Percentiles rank a stretch among this genome's conserved stretches.
Evolutionary conservation across 2,113 vertebrate species (phyloP).

Genomic region (Antechinus flavipes): DNA sequence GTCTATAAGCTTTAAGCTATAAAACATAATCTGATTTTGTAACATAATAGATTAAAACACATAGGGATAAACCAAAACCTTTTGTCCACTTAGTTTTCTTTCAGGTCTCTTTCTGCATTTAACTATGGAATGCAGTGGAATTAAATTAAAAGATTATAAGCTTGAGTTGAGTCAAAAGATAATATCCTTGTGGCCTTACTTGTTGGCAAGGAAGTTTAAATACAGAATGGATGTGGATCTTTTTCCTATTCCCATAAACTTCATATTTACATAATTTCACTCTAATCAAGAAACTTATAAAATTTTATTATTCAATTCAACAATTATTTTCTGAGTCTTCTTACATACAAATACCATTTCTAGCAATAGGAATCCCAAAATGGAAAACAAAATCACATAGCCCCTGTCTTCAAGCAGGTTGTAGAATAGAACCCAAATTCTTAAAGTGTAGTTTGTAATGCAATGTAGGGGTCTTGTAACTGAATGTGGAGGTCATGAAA

Average conservation of each 20-base stretch:
- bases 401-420: background rate
- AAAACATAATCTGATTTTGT: background rate
- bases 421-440: background rate
- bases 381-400: background rate
- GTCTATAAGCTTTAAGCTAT: background rate
- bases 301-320: background rate
- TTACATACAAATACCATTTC: background rate
- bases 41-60: slow-evolving; percentile 1
- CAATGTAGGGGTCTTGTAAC: too few species aligned
- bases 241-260: background rate
- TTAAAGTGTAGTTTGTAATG: too few species aligned
- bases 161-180: background rate
- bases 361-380: background rate
- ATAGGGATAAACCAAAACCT: background rate
- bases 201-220: background rate
- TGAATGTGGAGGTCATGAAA: too few species aligned
- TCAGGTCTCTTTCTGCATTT: background rate
- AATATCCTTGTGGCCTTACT: background rate
- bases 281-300: background rate
- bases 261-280: background rate
- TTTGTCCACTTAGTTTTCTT: background rate
- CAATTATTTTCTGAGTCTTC: background rate
- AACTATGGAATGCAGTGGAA: background rate
- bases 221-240: background rate
- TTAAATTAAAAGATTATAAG: background rate